These are phyloP conservation scores for Aphodius sticticus DNA, from an alignment of 2,888 invertebrate species.

Conservation along the genomic window DNA sequence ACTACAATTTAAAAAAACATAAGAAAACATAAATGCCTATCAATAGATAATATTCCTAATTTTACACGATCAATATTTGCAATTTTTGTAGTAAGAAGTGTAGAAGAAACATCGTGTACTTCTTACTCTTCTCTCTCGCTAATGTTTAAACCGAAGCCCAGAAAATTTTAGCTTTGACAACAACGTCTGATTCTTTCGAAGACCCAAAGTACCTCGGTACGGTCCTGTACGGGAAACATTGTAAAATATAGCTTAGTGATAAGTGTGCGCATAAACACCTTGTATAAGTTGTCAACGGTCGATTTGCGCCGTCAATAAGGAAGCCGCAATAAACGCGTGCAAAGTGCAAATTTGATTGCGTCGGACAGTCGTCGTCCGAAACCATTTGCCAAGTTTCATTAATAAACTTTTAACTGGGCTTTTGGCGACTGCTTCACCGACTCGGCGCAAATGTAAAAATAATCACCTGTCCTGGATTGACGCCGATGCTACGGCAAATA, in stretches of 20 bases:
- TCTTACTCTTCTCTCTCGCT: too few species aligned
- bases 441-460: background rate
- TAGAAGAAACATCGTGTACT: too few species aligned
- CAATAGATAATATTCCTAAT: too few species aligned
- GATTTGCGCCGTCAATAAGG: background rate
- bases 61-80: too few species aligned
- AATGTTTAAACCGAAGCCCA: too few species aligned
- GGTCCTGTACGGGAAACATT: too few species aligned
- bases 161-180: too few species aligned
- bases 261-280: background rate
- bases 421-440: background rate
- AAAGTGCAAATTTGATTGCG: background rate
- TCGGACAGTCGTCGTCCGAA: background rate
- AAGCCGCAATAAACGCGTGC: background rate
- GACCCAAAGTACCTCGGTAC: too few species aligned
- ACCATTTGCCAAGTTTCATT: slow-evolving; percentile 4
- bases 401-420: background rate
- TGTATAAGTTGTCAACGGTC: background rate
- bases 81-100: too few species aligned
- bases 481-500: background rate
- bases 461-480: background rate
- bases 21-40: too few species aligned
- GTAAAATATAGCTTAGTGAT: background rate
- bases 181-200: too few species aligned
- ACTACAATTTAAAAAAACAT: too few species aligned